These are phyloP conservation scores for Aotus griseimembra DNA, from an alignment of 2,797 vertebrate species.

Conservation along the genomic window DNA sequence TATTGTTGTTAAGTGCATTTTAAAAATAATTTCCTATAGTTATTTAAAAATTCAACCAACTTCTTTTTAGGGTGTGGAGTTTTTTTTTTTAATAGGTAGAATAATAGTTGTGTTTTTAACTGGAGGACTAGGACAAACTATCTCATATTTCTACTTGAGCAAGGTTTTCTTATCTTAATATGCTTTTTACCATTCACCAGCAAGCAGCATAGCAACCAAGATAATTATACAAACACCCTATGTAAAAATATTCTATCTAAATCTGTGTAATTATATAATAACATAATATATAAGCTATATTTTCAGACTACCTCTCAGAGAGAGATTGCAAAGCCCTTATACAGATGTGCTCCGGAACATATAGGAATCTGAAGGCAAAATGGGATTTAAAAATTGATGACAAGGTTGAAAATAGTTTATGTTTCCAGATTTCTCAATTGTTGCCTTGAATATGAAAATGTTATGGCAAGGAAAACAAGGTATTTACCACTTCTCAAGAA, in stretches of 20 bases:
- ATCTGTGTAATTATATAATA: slow-evolving; percentile 76
- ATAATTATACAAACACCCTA: slow-evolving; percentile 73
- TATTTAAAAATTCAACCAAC: neutral
- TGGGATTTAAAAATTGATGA: slow-evolving; percentile 37
- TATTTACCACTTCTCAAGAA: neutral
- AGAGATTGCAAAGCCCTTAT: slow-evolving; percentile 19
- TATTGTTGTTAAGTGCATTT: neutral
- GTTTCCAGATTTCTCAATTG: slow-evolving; percentile 27
- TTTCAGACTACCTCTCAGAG: slow-evolving; percentile 52
- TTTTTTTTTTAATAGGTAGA: neutral
- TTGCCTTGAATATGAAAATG: slow-evolving; percentile 22
- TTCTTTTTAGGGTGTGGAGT: neutral
- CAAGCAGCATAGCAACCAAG: slow-evolving; percentile 70
- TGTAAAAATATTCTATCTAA: slow-evolving; percentile 73
- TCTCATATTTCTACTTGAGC: slow-evolving; percentile 33
- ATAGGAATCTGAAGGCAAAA: neutral
- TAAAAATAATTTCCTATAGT: neutral
- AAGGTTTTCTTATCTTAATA: slow-evolving; percentile 57
- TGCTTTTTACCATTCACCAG: slow-evolving; percentile 54
- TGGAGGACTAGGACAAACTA: slow-evolving; percentile 24
- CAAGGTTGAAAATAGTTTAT: slow-evolving; percentile 8
- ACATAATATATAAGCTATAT: slow-evolving; percentile 61
- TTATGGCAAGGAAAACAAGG: neutral
- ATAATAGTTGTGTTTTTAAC: slow-evolving; percentile 49
- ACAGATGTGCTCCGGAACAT: neutral